A percentile compares a stretch with the other conserved stretches of the same genome.
These are phyloP conservation scores for Ctena decussata DNA, from an alignment of 2,888 invertebrate genomes.

Conservation along the genomic window DNA sequence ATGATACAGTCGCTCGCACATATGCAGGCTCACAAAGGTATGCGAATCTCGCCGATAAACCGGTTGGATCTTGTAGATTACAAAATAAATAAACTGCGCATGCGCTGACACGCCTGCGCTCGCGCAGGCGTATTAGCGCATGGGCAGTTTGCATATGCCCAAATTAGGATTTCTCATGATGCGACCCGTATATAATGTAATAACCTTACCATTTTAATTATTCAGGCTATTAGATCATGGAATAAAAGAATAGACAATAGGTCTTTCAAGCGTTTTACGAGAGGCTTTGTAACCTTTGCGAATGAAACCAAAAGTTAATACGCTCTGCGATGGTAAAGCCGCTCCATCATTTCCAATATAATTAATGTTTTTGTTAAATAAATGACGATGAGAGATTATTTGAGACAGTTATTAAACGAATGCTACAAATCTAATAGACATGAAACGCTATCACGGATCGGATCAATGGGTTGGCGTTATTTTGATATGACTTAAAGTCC, in stretches of 20 bases:
- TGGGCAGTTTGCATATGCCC: too few relatives aligned
- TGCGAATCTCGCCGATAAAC: too few relatives aligned
- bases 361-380: constrained; percentile 17
- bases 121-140: too few relatives aligned
- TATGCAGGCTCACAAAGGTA: too few relatives aligned
- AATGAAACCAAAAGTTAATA: constrained; percentile 2
- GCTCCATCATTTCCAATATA: constrained; percentile 6
- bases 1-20: too few relatives aligned
- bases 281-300: neutral
- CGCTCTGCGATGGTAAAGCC: neutral
- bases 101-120: too few relatives aligned
- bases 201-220: constrained; percentile 3
- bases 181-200: neutral
- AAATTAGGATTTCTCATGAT: too few relatives aligned
- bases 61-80: too few relatives aligned
- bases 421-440: constrained; percentile 52
- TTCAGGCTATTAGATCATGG: constrained; percentile 7
- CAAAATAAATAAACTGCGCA: too few relatives aligned
- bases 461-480: neutral
- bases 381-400: constrained; percentile 20
- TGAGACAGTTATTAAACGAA: constrained; percentile 63
- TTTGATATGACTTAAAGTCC: constrained; percentile 13
- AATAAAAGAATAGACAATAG: constrained; percentile 1
- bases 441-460: constrained; percentile 4
- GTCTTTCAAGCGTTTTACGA: neutral